These are phyloP conservation scores for Allobates femoralis DNA, from an alignment of 2,797 vertebrate species.

Conservation along the genomic window DNA sequence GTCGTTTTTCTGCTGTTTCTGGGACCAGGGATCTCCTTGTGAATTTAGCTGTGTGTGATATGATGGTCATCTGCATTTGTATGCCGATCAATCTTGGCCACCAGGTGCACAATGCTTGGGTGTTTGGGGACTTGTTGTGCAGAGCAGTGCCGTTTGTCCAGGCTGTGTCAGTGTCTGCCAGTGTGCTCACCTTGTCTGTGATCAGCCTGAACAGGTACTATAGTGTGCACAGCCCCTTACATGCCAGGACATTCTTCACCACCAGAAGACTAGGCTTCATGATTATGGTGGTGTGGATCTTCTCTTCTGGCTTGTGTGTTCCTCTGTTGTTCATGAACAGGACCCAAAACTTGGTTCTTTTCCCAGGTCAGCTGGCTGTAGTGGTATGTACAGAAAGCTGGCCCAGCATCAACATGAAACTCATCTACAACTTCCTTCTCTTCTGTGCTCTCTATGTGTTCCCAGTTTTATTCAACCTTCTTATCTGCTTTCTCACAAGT, in stretches of 20 bases:
- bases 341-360: constrained; percentile 76
- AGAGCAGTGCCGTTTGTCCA: constrained; percentile 89
- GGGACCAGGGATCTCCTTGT: constrained; percentile 85
- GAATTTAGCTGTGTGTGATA: constrained; percentile 89
- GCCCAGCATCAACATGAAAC: constrained; percentile 86
- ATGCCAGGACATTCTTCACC: constrained; percentile 88
- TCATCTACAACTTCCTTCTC: constrained; percentile 88
- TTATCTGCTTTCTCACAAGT: constrained; percentile 87
- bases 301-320: constrained; percentile 86
- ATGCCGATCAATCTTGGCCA: constrained; percentile 91
- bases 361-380: constrained; percentile 74
- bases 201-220: constrained; percentile 92
- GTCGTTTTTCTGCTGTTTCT: constrained; percentile 67
- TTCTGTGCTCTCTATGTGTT: constrained; percentile 91
- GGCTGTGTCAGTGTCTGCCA: constrained; percentile 88
- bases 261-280: constrained; percentile 78
- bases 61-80: constrained; percentile 91
- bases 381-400: constrained; percentile 86
- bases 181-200: constrained; percentile 87
- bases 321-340: constrained; percentile 90
- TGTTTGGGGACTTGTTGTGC: constrained; percentile 90
- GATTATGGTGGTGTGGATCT: constrained; percentile 83
- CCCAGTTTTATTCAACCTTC: constrained; percentile 89
- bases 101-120: constrained; percentile 89
- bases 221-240: constrained; percentile 86